Conservation (phyloP, 2,797 vertebrate species). For the Sarcophilus harrisii region DNA sequence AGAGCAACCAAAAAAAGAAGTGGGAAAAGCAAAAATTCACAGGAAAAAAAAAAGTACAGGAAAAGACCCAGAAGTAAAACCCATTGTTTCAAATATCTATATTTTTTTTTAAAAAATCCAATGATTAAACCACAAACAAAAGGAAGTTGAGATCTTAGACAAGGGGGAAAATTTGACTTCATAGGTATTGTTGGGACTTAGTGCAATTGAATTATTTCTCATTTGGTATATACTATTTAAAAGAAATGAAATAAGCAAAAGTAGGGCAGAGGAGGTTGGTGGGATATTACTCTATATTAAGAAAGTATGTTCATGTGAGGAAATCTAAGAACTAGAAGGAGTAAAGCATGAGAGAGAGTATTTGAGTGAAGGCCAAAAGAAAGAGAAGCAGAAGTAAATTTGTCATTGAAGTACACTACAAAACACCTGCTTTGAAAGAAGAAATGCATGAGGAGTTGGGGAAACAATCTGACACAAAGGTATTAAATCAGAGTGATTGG, state of each 20-base stretch:
- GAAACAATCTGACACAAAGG: neutral
- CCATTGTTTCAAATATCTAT: neutral
- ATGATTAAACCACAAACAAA: neutral
- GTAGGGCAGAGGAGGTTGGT: neutral
- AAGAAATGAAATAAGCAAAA: neutral
- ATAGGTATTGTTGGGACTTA: neutral
- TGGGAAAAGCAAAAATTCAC: neutral
- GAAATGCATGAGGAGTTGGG: neutral
- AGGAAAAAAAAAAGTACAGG: no score
- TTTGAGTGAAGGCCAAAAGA: neutral
- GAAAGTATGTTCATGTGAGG: neutral
- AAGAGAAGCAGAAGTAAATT: neutral
- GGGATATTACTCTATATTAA: no score
- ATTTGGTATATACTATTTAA: neutral
- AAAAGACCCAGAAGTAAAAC: no score
- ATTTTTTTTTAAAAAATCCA: neutral
- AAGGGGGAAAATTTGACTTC: neutral
- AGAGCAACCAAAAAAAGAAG: neutral
- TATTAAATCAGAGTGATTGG: neutral
- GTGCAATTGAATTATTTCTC: neutral
- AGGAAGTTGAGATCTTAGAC: neutral
- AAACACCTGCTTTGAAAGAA: neutral
- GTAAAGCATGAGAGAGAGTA: neutral
- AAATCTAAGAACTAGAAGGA: neutral
- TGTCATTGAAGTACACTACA: neutral